Conservation (phyloP, 2,888 invertebrate genomes). For the Poecilus cupreus region DNA sequence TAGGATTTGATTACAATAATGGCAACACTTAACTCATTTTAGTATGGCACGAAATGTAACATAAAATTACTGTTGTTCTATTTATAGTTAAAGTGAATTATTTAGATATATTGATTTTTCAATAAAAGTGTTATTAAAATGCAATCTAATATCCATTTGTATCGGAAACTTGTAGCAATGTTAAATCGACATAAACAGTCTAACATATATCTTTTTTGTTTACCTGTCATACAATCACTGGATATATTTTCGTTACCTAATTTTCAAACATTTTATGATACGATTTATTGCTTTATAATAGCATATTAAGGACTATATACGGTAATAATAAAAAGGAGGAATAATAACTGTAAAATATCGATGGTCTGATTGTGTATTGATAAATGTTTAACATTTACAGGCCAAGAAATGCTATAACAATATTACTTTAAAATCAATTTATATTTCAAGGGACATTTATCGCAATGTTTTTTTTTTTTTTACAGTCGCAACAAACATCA, state of each 20-base stretch:
- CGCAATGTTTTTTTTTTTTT: slow-evolving; percentile 23
- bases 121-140: slow-evolving; percentile 56
- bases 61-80: slow-evolving; percentile 1
- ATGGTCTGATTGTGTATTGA: neutral
- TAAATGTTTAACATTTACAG: neutral
- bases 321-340: neutral
- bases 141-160: slow-evolving; percentile 59
- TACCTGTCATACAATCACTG: slow-evolving; percentile 6
- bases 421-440: neutral
- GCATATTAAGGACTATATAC: neutral
- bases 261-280: neutral
- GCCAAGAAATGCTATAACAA: neutral
- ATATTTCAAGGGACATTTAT: neutral
- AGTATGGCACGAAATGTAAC: neutral
- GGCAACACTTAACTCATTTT: neutral
- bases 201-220: slow-evolving; percentile 29
- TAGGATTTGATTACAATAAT: neutral
- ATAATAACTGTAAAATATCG: neutral
- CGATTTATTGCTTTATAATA: neutral
- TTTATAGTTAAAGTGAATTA: slow-evolving; percentile 51
- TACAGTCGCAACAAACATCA: slow-evolving; percentile 68
- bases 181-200: slow-evolving; percentile 28
- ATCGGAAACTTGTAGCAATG: slow-evolving; percentile 46
- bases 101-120: slow-evolving; percentile 51
- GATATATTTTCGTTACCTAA: neutral